A percentile compares a stretch with the other conserved stretches of the same genome.
These are phyloP conservation scores for Mamestra configurata DNA, from an alignment of 1,140 invertebrate species.

Conservation along the genomic window DNA sequence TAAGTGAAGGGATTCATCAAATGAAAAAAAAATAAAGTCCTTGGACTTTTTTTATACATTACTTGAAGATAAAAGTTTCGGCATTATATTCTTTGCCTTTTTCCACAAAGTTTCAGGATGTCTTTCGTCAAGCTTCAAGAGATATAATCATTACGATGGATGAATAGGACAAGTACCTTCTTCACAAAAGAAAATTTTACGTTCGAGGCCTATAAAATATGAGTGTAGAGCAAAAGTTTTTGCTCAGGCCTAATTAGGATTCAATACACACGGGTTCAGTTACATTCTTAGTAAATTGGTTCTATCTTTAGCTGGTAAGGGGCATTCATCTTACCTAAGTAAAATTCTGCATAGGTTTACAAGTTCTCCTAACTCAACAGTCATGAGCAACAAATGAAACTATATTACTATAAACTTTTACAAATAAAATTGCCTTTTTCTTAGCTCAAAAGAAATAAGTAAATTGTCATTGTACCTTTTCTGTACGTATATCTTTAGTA, in stretches of 20 bases:
- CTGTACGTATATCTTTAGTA: not conserved
- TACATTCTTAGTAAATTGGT: too few relatives aligned
- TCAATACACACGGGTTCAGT: too few relatives aligned
- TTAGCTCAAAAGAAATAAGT: too few relatives aligned
- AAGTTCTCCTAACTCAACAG: too few relatives aligned
- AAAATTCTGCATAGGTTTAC: too few relatives aligned
- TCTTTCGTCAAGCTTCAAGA: not conserved
- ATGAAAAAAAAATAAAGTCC: conserved; percentile 26
- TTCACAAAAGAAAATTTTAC: not conserved
- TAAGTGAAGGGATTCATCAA: not conserved
- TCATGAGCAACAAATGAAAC: too few relatives aligned
- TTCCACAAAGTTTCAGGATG: conserved; percentile 11
- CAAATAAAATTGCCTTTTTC: not conserved
- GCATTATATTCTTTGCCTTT: conserved; percentile 38
- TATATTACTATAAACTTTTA: too few relatives aligned
- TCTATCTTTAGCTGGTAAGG: too few relatives aligned
- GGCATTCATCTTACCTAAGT: too few relatives aligned
- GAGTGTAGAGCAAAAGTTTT: not conserved
- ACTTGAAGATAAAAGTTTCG: conserved; percentile 25
- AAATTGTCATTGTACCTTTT: too few relatives aligned
- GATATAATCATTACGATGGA: conserved; percentile 28
- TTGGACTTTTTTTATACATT: not conserved
- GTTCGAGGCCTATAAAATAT: not conserved
- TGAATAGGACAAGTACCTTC: conserved; percentile 6
- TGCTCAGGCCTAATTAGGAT: not conserved